Conservation (phyloP, 1,140 invertebrate genomes). For the Mizuhopecten yessoensis region DNA sequence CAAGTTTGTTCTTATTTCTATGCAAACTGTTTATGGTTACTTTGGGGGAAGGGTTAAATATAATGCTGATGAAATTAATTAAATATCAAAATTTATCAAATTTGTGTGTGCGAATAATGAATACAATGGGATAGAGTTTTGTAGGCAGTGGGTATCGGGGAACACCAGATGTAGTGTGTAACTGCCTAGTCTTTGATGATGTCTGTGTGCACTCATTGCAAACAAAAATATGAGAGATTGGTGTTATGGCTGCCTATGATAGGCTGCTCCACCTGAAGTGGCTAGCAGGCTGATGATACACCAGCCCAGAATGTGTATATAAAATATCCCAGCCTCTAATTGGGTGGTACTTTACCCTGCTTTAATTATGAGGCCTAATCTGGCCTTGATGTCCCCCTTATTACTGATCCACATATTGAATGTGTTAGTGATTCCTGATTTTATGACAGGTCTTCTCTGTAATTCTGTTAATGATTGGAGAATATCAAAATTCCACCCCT, state of each 20-base stretch:
- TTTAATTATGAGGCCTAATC: not conserved
- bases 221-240: conserved; percentile 18
- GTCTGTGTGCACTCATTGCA: not conserved
- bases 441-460: not conserved
- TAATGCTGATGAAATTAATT: not conserved
- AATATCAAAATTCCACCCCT: too few species aligned
- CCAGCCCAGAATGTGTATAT: not conserved
- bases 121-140: not conserved
- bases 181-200: not conserved
- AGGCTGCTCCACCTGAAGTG: not conserved
- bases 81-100: not conserved
- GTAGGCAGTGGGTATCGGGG: not conserved
- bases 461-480: not conserved
- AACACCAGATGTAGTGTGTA: not conserved
- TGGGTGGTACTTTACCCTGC: not conserved
- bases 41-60: not conserved
- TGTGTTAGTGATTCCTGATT: not conserved
- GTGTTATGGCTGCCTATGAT: not conserved
- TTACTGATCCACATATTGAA: conserved; percentile 28
- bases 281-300: not conserved
- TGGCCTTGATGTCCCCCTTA: conserved; percentile 7
- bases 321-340: not conserved
- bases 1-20: not conserved
- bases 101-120: not conserved
- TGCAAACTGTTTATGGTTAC: not conserved